These are phyloP conservation scores for Telmatherina bonti DNA, from an alignment of 2,797 vertebrate genomes.

Conservation along the genomic window DNA sequence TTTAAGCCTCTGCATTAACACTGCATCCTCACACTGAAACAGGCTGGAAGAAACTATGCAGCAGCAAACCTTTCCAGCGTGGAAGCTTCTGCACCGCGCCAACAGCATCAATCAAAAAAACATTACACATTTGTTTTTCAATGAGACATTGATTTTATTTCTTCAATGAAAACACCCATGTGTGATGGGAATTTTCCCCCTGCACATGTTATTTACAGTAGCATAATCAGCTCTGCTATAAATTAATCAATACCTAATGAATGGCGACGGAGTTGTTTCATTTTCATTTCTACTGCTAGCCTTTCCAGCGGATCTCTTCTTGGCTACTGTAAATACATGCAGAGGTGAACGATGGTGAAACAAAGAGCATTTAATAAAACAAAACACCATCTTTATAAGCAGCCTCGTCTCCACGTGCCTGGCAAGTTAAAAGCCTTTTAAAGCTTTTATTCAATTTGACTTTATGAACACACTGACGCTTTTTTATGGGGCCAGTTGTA, in stretches of 20 bases:
- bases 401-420: neutral
- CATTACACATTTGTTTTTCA: constrained; percentile 37
- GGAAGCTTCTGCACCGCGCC: neutral
- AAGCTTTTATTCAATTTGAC: constrained; percentile 51
- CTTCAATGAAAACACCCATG: constrained; percentile 28
- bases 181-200: neutral
- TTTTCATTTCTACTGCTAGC: neutral
- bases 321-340: no score
- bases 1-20: constrained; percentile 7
- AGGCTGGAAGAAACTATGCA: neutral
- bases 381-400: constrained; percentile 19
- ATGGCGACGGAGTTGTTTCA: constrained; percentile 11
- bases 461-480: constrained; percentile 50
- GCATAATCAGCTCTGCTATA: constrained; percentile 17
- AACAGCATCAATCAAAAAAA: constrained; percentile 23
- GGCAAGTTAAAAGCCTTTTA: constrained; percentile 51
- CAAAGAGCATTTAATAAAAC: neutral
- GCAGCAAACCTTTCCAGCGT: neutral
- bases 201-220: constrained; percentile 9
- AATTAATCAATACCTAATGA: constrained; percentile 35
- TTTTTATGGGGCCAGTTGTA: constrained; percentile 36
- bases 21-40: constrained; percentile 12
- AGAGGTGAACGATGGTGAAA: neutral
- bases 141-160: constrained; percentile 34
- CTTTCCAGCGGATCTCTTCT: no score